phyloP scores from a whole-genome alignment of 64 coral and sea anemone genomes.

The Exaiptasia diaphana region DNA sequence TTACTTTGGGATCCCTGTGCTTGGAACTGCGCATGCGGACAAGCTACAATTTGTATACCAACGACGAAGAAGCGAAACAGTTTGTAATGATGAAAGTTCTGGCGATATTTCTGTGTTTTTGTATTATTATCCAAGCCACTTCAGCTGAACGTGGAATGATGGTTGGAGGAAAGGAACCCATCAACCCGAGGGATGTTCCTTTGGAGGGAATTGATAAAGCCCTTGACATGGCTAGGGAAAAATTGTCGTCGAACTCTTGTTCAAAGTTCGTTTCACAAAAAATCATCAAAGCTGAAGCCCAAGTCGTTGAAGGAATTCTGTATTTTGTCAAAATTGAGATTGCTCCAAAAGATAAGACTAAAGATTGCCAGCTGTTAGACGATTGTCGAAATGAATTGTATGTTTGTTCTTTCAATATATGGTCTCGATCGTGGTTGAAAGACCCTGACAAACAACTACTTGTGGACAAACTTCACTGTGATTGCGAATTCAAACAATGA shows the following conservation, averaged over 20 bases:
- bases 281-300: background rate
- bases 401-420: background rate
- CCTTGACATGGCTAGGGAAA: background rate
- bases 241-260: background rate
- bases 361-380: no score
- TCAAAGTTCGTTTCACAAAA: background rate
- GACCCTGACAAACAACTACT: background rate
- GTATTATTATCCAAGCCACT: background rate
- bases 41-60: background rate
- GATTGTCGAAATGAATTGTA: background rate
- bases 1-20: background rate
- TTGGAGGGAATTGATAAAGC: background rate
- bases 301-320: constrained; percentile 23
- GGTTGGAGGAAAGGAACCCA: constrained; percentile 5
- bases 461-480: no score
- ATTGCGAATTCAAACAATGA: no score
- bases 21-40: background rate
- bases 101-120: background rate
- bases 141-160: background rate
- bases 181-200: background rate
- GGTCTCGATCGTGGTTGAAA: constrained; percentile 15
- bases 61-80: background rate
- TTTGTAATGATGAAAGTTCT: background rate
- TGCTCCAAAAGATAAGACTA: background rate
- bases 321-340: constrained; percentile 1